Base-by-base conservation (phyloP, 30 jellyfish, hydroid and myxozoan genomes). In the Mastigias papua region DNA sequence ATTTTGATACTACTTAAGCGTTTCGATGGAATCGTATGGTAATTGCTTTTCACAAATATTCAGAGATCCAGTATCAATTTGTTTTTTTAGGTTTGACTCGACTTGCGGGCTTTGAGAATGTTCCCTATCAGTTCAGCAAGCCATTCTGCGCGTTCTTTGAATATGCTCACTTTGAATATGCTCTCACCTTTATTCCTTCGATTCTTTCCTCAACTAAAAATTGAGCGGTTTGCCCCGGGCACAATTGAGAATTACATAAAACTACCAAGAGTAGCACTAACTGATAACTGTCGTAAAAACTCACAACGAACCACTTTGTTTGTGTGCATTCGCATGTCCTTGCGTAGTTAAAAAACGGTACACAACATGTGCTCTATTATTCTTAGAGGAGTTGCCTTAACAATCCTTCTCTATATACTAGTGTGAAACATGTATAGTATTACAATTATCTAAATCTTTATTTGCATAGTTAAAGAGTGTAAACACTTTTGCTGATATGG, bases 201-300 rank as follows among this genome's bases (percentile, higher is more conserved):
- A 30, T 72, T 72, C 3, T 9, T 32, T 32, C 69, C 84, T 13
- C 84, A 72, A 23, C 73, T 73, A 37, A 31, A 72, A 30, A 72
- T 37, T 30, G 8, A 72, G 84, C 84, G 32, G 48, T 72, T 72
- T 72, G 84, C 84, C 69, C 84, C 74, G 9, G 84, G 84, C 84
- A 72, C 32, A 3, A 37, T 37, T 11, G 54, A 37, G 11, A 37
- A 37, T 3, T 37, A 37, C 5, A 5, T 3, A 3, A 37, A 37
- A 37, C 54, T 11, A 37, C 10, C 54, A 37, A 37, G 54, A 37
- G 54, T 37, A 37, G 54, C 54, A 11, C 54, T 11, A 37, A 37
- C 5, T 37, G 5, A 37, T 37, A 37, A 37, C 54, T 3, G 11
- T 11, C 54, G 11, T 11, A 3, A 6, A 2, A 7, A n/a, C n/a